Conservation (phyloP, 1,140 invertebrate species). For the Trichonephila clavata region DNA sequence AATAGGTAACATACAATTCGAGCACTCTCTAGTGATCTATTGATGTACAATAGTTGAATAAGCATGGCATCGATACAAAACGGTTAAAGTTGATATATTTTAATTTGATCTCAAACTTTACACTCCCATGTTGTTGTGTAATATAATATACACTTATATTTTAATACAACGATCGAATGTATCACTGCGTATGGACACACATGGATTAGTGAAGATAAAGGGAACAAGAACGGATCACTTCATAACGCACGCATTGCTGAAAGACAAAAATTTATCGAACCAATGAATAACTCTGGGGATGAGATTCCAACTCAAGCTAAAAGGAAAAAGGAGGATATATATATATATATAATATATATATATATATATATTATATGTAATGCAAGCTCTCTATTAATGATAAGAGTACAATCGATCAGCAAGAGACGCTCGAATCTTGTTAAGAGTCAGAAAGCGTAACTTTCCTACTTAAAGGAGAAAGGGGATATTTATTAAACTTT, state of each 20-base stretch:
- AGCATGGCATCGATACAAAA: too few relatives aligned
- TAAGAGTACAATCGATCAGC: slow-evolving; percentile 1
- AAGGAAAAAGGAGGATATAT: neutral
- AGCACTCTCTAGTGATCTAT: too few relatives aligned
- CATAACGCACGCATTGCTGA: neutral
- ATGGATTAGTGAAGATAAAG: neutral
- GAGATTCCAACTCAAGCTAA: neutral
- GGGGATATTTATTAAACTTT: neutral
- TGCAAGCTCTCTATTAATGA: neutral
- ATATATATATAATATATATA: neutral
- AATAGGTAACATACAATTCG: too few relatives aligned
- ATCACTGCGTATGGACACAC: neutral
- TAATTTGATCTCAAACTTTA: too few relatives aligned
- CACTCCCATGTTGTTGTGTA: too few relatives aligned
- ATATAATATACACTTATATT: too few relatives aligned
- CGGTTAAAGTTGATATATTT: too few relatives aligned
- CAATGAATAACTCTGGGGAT: neutral
- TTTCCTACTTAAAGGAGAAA: neutral
- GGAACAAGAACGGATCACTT: neutral
- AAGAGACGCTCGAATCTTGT: neutral
- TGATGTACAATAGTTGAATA: too few relatives aligned
- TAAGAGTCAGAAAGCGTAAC: neutral
- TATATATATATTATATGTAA: neutral
- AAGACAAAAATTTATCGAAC: neutral
- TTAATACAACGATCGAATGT: neutral